phyloP scores from a whole-genome alignment of 1,140 invertebrate species.

The Prorops nasuta region DNA sequence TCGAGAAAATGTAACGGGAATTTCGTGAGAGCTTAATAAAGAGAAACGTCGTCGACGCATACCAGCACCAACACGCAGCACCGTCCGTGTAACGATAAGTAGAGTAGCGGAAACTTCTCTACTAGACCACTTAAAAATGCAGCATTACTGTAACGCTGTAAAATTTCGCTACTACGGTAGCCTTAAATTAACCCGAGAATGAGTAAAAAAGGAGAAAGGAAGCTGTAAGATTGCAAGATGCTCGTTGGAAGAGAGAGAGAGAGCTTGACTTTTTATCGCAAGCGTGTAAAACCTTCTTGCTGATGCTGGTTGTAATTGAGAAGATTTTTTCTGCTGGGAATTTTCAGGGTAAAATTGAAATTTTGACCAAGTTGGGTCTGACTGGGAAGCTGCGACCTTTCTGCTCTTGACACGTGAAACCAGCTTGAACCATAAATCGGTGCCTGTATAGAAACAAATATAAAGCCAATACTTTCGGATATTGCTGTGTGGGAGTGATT shows the following conservation, averaged over 20 bases:
- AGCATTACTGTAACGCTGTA: constrained; percentile 11
- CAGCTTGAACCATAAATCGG: constrained; percentile 48
- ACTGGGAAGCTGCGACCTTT: too few species aligned
- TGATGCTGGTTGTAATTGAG: too few species aligned
- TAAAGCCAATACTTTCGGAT: constrained; percentile 51
- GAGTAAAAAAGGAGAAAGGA: constrained; percentile 21
- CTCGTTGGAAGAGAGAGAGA: too few species aligned
- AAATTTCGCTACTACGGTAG: constrained; percentile 12
- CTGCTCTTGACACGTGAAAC: too few species aligned
- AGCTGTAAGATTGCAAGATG: too few species aligned
- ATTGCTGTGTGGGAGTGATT: constrained; percentile 45
- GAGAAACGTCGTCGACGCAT: constrained; percentile 12
- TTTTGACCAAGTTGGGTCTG: too few species aligned
- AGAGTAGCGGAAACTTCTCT: neutral
- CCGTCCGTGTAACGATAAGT: neutral
- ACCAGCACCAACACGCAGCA: neutral
- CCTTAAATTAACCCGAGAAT: constrained; percentile 10
- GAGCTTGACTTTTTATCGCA: too few species aligned
- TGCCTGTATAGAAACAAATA: constrained; percentile 45
- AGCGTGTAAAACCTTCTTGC: too few species aligned
- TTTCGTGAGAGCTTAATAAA: constrained; percentile 18
- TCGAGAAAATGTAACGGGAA: too few species aligned
- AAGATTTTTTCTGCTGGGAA: too few species aligned
- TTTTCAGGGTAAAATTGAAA: constrained; percentile 10
- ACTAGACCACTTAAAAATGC: too few species aligned